phyloP scores from a whole-genome alignment of 2,113 vertebrate genomes.

The Bubo scandiacus region DNA sequence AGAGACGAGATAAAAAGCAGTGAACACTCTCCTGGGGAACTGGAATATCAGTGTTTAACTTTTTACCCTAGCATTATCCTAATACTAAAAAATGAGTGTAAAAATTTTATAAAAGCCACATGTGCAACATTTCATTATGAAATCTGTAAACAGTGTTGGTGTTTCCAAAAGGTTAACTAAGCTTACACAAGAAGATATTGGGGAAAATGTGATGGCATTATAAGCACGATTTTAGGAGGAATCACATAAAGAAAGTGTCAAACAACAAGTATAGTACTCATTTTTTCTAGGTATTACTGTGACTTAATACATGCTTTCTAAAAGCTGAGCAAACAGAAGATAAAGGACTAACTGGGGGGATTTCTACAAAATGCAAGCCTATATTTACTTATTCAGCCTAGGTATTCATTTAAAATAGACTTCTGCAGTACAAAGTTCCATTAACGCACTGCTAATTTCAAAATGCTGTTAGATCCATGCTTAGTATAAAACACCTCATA shows the following conservation, averaged over 20 bases:
- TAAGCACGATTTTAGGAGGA: not conserved
- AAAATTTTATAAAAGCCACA: conserved; percentile 24
- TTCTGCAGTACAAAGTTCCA: not conserved
- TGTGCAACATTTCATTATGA: not conserved
- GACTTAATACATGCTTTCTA: not conserved
- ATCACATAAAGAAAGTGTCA: not conserved
- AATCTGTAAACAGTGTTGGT: not conserved
- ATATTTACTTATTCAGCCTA: not conserved
- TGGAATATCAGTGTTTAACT: not conserved
- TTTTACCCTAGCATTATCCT: not conserved
- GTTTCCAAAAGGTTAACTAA: not conserved
- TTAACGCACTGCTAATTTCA: not conserved
- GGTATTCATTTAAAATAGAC: not conserved
- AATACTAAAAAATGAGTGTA: conserved; percentile 6
- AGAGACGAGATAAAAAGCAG: not conserved
- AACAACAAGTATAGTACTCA: not conserved
- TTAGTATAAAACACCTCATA: not conserved
- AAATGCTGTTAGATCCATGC: not conserved
- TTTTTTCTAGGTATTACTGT: not conserved
- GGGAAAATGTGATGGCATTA: not conserved
- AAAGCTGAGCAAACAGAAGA: conserved; percentile 31
- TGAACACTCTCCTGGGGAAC: not conserved
- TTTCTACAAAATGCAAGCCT: not conserved
- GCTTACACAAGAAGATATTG: not conserved
- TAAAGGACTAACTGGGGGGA: not conserved